phyloP scores from a whole-genome alignment of 2,888 invertebrate species.

The Meiosimyza decipiens region DNA sequence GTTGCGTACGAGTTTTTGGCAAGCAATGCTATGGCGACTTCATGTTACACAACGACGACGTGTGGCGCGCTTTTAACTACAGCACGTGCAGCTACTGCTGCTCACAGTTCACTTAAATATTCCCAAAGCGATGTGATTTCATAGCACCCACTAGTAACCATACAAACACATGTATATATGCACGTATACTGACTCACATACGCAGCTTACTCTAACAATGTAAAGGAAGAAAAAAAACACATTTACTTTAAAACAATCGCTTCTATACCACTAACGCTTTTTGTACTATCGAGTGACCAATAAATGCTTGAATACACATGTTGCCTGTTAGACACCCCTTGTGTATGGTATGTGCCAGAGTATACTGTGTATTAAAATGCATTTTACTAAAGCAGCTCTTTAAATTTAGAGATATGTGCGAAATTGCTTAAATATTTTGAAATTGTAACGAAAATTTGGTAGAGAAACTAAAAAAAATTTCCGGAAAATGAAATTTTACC shows the following conservation, averaged over 20 bases:
- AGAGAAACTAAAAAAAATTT: too few relatives aligned
- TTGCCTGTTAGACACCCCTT: neutral
- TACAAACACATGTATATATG: neutral
- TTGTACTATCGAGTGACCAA: conserved; percentile 34
- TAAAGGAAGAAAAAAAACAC: neutral
- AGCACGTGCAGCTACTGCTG: neutral
- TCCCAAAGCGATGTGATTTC: conserved; percentile 24
- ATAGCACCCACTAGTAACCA: conserved; percentile 8
- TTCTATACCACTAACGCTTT: conserved; percentile 2
- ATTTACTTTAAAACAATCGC: neutral
- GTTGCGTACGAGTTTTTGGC: neutral
- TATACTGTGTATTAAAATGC: too few relatives aligned
- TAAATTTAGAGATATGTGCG: too few relatives aligned
- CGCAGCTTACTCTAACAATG: too few relatives aligned
- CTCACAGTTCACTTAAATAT: conserved; percentile 7
- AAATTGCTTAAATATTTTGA: too few relatives aligned
- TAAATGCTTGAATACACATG: conserved; percentile 32
- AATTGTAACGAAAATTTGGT: too few relatives aligned
- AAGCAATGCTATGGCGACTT: neutral
- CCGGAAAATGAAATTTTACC: too few relatives aligned
- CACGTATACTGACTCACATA: neutral
- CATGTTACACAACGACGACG: neutral
- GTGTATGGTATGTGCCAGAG: neutral
- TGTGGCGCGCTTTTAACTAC: neutral
- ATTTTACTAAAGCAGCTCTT: too few relatives aligned